phyloP scores from a whole-genome alignment of 2,113 vertebrate species.

The Brachionichthys hirsutus region DNA sequence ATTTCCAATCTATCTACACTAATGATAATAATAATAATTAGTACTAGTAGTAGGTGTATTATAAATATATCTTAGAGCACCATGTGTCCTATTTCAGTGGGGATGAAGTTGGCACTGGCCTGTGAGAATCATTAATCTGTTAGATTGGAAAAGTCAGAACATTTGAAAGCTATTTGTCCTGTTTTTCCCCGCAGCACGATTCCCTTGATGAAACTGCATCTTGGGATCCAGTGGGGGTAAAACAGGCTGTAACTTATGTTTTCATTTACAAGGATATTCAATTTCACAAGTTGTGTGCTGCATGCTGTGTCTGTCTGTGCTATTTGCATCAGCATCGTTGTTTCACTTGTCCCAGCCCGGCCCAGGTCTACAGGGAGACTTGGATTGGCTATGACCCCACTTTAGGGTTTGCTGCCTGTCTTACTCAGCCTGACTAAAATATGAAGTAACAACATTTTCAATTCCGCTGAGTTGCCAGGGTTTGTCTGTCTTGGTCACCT shows the following conservation, averaged over 20 bases:
- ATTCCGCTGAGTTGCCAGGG: too few relatives aligned
- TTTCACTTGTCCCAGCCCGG: constrained; percentile 49
- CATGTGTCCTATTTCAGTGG: constrained; percentile 58
- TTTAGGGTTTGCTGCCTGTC: not conserved
- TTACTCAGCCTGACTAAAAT: constrained; percentile 12
- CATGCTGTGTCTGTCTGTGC: constrained; percentile 29
- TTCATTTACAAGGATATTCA: constrained; percentile 69
- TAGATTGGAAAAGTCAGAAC: constrained; percentile 74
- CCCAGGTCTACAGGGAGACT: constrained; percentile 15
- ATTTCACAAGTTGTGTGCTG: constrained; percentile 38
- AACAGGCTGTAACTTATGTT: constrained; percentile 60
- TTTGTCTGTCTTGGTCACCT: too few relatives aligned
- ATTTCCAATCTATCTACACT: too few relatives aligned
- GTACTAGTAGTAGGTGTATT: too few relatives aligned
- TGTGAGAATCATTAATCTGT: constrained; percentile 75
- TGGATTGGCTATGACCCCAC: constrained; percentile 5
- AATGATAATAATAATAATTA: too few relatives aligned
- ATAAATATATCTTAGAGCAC: too few relatives aligned
- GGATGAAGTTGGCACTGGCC: constrained; percentile 53
- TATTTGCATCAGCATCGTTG: constrained; percentile 45
- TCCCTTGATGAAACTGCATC: constrained; percentile 63
- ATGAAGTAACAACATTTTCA: not conserved
- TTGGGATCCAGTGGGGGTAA: constrained; percentile 38
- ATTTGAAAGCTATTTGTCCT: constrained; percentile 56
- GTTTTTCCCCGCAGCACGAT: constrained; percentile 53